Percentiles rank a stretch among this genome's conserved stretches.
phyloP scores from a whole-genome alignment of 2,113 vertebrate genomes.

The Amazona vittata region DNA sequence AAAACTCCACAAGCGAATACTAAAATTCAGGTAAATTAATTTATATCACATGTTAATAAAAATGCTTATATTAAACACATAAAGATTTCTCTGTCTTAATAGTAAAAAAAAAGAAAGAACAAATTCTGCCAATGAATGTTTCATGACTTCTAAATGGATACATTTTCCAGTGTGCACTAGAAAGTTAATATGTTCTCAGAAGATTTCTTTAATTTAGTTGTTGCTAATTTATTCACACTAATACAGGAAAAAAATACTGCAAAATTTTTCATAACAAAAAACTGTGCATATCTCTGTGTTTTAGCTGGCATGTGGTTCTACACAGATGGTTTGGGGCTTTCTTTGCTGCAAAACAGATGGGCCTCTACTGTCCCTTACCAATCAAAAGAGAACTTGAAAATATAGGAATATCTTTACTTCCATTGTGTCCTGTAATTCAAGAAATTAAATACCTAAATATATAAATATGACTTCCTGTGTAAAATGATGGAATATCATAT shows the following conservation, averaged over 20 bases:
- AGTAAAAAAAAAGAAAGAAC: slow-evolving; percentile 40
- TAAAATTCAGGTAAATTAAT: slow-evolving; percentile 15
- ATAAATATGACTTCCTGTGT: slow-evolving; percentile 77
- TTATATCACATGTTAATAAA: slow-evolving; percentile 22
- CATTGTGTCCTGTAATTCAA: slow-evolving; percentile 80
- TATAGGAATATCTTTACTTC: slow-evolving; percentile 83
- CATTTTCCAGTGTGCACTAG: slow-evolving; percentile 71
- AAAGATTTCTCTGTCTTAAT: slow-evolving; percentile 38
- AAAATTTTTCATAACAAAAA: slow-evolving; percentile 86
- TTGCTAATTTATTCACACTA: slow-evolving; percentile 87
- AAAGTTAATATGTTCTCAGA: slow-evolving; percentile 82
- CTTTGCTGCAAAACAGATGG: slow-evolving; percentile 98
- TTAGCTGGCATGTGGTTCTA: slow-evolving; percentile 86
- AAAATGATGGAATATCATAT: slow-evolving; percentile 77
- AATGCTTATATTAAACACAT: slow-evolving; percentile 32
- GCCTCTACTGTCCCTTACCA: slow-evolving; percentile 89
- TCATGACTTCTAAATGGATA: slow-evolving; percentile 71
- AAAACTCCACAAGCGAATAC: not conserved
- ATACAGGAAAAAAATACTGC: slow-evolving; percentile 83
- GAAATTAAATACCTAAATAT: slow-evolving; percentile 80
- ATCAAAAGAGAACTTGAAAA: slow-evolving; percentile 84
- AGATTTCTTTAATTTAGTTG: slow-evolving; percentile 85
- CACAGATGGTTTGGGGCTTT: slow-evolving; percentile 96
- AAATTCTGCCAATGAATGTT: slow-evolving; percentile 52
- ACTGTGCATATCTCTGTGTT: slow-evolving; percentile 87